Percentiles rank a stretch among this genome's conserved stretches.
phyloP scores from a whole-genome alignment of 2,797 vertebrate species.

The Sebastes variabilis region DNA sequence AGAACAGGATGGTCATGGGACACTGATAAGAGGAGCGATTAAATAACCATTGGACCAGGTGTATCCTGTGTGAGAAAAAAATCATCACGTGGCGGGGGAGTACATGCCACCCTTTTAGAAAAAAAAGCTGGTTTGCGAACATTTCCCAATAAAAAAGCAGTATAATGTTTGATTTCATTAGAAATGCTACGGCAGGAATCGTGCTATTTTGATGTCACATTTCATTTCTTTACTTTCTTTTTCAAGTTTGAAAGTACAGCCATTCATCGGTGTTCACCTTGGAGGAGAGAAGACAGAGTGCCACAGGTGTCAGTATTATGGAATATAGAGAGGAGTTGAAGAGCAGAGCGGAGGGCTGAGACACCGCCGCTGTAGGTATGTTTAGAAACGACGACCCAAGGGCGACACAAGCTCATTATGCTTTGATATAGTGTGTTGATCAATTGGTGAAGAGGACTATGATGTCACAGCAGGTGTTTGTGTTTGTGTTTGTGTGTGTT shows the following conservation, averaged over 20 bases:
- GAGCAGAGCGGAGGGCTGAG: background rate
- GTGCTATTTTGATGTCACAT: background rate
- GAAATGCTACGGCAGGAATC: background rate
- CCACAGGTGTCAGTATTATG: conserved; percentile 19
- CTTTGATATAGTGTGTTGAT: conserved; percentile 45
- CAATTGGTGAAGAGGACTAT: conserved; percentile 30
- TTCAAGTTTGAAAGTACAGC: background rate
- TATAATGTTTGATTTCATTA: background rate
- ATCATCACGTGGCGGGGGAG: background rate
- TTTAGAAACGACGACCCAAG: background rate
- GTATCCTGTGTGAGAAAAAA: too few species aligned
- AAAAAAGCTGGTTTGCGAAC: background rate
- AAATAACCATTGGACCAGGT: too few species aligned
- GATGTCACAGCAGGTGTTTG: conserved; percentile 12
- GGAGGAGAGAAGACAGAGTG: background rate
- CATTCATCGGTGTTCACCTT: conserved; percentile 5
- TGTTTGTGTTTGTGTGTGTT: background rate
- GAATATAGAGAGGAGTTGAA: conserved; percentile 22
- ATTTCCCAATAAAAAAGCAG: background rate
- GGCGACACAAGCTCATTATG: background rate
- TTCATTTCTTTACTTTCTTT: background rate
- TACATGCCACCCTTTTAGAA: background rate
- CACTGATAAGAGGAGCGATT: too few species aligned
- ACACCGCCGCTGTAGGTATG: background rate
- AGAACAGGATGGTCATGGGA: too few species aligned